Evolutionary conservation across 2,113 vertebrate species (phyloP).

Genomic region (Antennarius striatus): DNA sequence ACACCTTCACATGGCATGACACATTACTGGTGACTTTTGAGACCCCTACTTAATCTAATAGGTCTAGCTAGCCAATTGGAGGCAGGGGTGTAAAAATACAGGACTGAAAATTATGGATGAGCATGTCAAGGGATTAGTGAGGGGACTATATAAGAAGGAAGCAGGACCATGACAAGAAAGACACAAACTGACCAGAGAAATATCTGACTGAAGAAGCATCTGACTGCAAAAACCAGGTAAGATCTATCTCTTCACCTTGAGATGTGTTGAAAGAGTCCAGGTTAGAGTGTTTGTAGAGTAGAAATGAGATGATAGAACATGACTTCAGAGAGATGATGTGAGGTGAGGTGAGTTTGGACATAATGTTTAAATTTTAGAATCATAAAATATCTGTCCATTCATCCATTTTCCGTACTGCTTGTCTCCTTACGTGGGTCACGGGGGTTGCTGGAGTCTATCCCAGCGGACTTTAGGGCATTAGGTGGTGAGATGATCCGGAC

Average conservation of each 20-base stretch:
- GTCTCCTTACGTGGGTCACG: too few relatives aligned
- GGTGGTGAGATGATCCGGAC: too few relatives aligned
- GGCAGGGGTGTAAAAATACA: not conserved
- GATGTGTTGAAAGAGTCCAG: too few relatives aligned
- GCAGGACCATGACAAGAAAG: not conserved
- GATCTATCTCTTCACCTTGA: constrained; percentile 6
- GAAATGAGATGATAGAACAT: too few relatives aligned
- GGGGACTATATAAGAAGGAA: constrained; percentile 45
- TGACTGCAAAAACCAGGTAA: constrained; percentile 52
- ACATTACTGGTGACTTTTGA: not conserved
- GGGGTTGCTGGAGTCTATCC: too few relatives aligned
- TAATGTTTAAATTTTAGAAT: too few relatives aligned
- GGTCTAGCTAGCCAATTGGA: not conserved
- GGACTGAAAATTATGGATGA: not conserved
- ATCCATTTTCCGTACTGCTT: too few relatives aligned
- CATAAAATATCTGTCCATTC: too few relatives aligned
- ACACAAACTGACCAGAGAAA: constrained; percentile 21
- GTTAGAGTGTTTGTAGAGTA: too few relatives aligned
- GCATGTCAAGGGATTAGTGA: constrained; percentile 36
- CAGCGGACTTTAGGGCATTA: too few relatives aligned
- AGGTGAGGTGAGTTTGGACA: too few relatives aligned
- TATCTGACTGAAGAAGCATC: not conserved
- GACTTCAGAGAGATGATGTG: not conserved
- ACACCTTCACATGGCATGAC: not conserved
- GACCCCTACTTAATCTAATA: constrained; percentile 26